Evolutionary conservation across 92 coral and sea anemone species (phyloP), one percentile per base, ranked within the genome.

Genomic region (Actinernus sp.): DNA sequence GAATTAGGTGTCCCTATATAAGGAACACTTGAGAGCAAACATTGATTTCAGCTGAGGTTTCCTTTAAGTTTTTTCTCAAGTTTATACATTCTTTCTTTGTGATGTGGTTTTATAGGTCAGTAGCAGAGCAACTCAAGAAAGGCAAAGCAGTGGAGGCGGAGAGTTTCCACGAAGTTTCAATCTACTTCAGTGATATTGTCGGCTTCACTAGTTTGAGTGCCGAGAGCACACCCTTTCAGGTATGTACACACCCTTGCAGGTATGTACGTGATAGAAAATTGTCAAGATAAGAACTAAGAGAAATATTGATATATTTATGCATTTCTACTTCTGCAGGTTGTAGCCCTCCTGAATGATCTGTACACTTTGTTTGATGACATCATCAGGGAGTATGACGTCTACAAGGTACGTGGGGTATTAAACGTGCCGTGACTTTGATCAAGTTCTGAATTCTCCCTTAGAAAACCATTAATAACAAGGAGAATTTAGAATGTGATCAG

Each of bases 181-280:
- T 93, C 47, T 93, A 93, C 76, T 93, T 93, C 70, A 93, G 98
- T 37, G 98, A 93, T 68, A 93, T 93, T 26, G 98, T 93, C 1
- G 92, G 94, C 2, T 93, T 93, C 73, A 93, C 98, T 11, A 92
- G 96, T 58, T 87, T 93, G 14, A 91, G 94, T 18, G 94, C 97
- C 3, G 98, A 88, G 71, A 93, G 98, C 50, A 84, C 98, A 3
- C 98, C 98, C 0, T 79, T 93, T 86, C 97, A 93, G 98, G 98
- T 93, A 48, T n/a, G 77, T 49, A 13, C 2, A n/a, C n/a, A n/a
- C n/a, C n/a, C n/a, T n/a, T n/a, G n/a, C n/a, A n/a, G 31, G 31
- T 9, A 12, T 7, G 2, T 21, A 2, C 56, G n/a, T n/a, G n/a
- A n/a, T n/a, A n/a, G n/a, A n/a, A 49, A 49, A 49, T 7, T 49